Conservation (phyloP, 2,888 invertebrate species). For the Rhagium mordax region DNA sequence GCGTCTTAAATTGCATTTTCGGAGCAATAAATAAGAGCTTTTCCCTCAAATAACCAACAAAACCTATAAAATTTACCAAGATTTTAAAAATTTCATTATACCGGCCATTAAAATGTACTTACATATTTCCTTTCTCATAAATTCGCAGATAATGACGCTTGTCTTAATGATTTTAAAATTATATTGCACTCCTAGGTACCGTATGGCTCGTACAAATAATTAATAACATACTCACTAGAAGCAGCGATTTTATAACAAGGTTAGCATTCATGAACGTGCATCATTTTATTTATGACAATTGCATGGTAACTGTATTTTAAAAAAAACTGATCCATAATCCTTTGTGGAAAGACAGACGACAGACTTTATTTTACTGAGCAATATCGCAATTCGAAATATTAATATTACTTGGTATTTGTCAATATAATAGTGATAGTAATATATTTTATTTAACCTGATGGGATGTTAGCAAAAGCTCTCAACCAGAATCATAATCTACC, state of each 20-base stretch:
- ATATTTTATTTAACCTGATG: too few species aligned
- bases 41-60: conserved; percentile 53
- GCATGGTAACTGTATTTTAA: too few species aligned
- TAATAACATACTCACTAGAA: background rate
- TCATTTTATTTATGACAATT: too few species aligned
- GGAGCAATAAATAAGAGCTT: conserved; percentile 62
- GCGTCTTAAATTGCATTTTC: conserved; percentile 67
- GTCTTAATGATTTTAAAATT: conserved; percentile 32
- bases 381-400: too few species aligned
- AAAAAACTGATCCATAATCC: too few species aligned
- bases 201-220: conserved; percentile 11
- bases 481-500: too few species aligned
- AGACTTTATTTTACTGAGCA: too few species aligned
- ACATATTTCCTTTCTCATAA: conserved; percentile 26
- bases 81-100: conserved; percentile 52
- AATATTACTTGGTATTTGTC: too few species aligned
- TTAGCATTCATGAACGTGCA: background rate
- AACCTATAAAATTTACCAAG: conserved; percentile 49
- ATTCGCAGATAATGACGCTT: conserved; percentile 15
- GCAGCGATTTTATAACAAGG: conserved; percentile 16
- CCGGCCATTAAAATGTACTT: conserved; percentile 44
- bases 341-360: too few species aligned
- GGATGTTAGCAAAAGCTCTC: too few species aligned
- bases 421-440: too few species aligned
- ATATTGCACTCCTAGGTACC: conserved; percentile 12